Evolutionary conservation across 37 sponge, comb jelly and placozoan species (phyloP), one percentile per base, ranked within the genome.

Genomic region (Cladorhizidae sp.): DNA sequence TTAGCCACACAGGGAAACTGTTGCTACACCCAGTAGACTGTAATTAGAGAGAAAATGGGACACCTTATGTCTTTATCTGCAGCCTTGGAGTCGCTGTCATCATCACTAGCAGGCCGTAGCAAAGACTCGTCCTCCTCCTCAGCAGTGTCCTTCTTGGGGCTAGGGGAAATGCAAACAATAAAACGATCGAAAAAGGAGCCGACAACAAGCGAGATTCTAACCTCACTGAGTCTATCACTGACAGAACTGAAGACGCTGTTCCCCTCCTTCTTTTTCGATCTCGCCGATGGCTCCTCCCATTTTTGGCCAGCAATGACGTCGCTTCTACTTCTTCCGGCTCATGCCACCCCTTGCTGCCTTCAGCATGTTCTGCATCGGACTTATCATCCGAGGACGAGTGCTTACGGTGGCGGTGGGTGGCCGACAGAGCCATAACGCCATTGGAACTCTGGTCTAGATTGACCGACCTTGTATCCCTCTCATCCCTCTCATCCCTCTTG

Each of bases 151-250:
- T 65, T 65, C 67, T 65, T 65, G 26, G 67, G 67, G 31, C 67
- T 65, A 32, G 31, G 36, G 18, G 35, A 17, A 31, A 33, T 2
- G 31, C 35, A 65, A 7, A 65, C 3, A 33, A 15, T 15, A 65
- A 3, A 32, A 32, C 33, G 9, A 33, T 32, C 2, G 26, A 14
- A 65, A 3, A 3, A 28, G 8, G 28, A 6, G n/a, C n/a, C n/a
- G n/a, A 23, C n/a, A 28, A 59, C n/a, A 59, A 36, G 26, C 20
- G 31, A 31, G 31, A 1, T 65, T 65, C 67, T 59, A 17, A 65
- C 67, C 67, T 65, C 35, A 65, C 31, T 14, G 67, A 65, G 36
- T 65, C 67, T 17, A 65, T 5, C 67, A 65, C 67, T 14, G 67
- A 59, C 61, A 59, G 32, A 32, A 65, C 17, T 31, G 5, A 2